phyloP scores from a whole-genome alignment of 2,888 invertebrate genomes.

The Epicampocera succincta region DNA sequence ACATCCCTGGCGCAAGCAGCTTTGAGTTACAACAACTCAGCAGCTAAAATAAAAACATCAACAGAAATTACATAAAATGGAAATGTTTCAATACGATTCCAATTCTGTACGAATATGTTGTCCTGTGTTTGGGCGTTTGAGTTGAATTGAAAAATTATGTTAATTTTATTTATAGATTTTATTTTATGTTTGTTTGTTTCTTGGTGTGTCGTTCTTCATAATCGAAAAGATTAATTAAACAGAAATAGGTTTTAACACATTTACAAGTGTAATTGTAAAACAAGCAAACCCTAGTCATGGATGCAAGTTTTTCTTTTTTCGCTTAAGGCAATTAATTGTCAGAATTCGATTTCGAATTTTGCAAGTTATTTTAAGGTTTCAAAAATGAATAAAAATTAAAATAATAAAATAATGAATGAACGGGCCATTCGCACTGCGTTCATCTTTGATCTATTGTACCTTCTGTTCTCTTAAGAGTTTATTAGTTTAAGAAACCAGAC shows the following conservation, averaged over 20 bases:
- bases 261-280: too few species aligned
- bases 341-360: too few species aligned
- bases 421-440: too few species aligned
- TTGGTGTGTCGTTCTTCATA: conserved; percentile 19
- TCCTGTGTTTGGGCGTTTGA: conserved; percentile 62
- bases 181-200: conserved; percentile 13
- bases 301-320: too few species aligned
- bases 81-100: conserved; percentile 61
- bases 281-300: too few species aligned
- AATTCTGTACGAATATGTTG: conserved; percentile 10
- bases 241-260: neutral
- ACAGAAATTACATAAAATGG: conserved; percentile 53
- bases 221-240: conserved; percentile 30
- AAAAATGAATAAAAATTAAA: too few species aligned
- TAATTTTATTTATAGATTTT: conserved; percentile 50
- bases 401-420: too few species aligned
- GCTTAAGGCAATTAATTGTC: too few species aligned
- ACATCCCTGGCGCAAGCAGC: neutral
- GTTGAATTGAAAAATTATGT: conserved; percentile 52
- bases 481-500: too few species aligned
- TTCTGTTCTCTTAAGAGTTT: too few species aligned
- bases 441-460: too few species aligned
- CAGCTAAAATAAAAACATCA: neutral
- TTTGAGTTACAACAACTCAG: neutral
- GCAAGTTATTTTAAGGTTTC: too few species aligned